Percentiles rank a stretch among this genome's conserved stretches.
These are phyloP conservation scores for Epinephelus awoara DNA, from an alignment of 2,797 vertebrate genomes.

Conservation along the genomic window DNA sequence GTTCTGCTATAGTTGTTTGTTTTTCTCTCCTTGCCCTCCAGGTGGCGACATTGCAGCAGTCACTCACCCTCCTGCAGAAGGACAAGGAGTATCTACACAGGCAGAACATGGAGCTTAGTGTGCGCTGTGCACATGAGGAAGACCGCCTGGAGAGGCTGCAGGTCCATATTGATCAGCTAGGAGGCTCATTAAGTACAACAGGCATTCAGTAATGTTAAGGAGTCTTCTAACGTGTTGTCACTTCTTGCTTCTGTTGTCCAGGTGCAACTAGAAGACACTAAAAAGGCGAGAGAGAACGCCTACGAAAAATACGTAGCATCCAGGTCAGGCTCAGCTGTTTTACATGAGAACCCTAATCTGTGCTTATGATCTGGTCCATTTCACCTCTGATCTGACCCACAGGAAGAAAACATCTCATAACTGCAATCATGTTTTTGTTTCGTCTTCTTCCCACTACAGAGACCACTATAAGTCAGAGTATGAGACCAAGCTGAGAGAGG, in stretches of 20 bases:
- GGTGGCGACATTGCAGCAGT: slow-evolving; percentile 91
- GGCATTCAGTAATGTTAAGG: not conserved
- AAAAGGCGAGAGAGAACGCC: slow-evolving; percentile 94
- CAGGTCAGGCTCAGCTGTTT: slow-evolving; percentile 84
- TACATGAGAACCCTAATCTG: not conserved
- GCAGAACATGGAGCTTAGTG: slow-evolving; percentile 95
- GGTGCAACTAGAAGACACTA: slow-evolving; percentile 92
- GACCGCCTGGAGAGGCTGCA: slow-evolving; percentile 95
- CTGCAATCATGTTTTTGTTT: not conserved
- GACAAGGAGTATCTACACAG: slow-evolving; percentile 97
- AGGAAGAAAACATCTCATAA: not conserved
- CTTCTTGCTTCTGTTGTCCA: slow-evolving; percentile 67
- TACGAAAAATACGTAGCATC: slow-evolving; percentile 98
- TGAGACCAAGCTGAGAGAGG: slow-evolving; percentile 92
- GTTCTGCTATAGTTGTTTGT: not conserved
- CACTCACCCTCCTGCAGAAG: slow-evolving; percentile 93
- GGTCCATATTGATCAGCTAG: slow-evolving; percentile 1
- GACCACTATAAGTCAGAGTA: slow-evolving; percentile 96
- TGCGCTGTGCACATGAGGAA: slow-evolving; percentile 94
- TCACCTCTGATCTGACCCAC: not conserved
- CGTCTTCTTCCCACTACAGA: slow-evolving; percentile 77
- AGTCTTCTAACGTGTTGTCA: not conserved
- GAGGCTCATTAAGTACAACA: not conserved
- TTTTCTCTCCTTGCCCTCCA: slow-evolving; percentile 69
- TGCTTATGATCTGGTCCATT: not conserved